Conservation (phyloP, 2,797 vertebrate genomes). For the Malurus leucopterus region DNA sequence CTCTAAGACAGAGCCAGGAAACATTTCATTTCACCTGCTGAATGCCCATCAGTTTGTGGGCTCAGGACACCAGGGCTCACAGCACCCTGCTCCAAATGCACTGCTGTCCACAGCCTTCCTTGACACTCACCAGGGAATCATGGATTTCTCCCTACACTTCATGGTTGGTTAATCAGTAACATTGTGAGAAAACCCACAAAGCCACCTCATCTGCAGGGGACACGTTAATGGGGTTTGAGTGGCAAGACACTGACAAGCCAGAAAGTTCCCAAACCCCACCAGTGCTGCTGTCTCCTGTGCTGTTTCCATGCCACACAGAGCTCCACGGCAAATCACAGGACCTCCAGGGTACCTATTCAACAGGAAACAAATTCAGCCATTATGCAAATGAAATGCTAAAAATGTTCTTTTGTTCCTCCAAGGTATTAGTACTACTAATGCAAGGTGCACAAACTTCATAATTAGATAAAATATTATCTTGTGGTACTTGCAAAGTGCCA, state of each 20-base stretch:
- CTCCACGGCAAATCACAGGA: slow-evolving; percentile 6
- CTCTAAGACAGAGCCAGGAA: neutral
- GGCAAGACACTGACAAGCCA: neutral
- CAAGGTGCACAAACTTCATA: slow-evolving; percentile 7
- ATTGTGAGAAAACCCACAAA: neutral
- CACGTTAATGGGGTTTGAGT: neutral
- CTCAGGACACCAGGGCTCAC: neutral
- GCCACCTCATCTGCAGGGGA: neutral
- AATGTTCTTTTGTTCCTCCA: slow-evolving; percentile 29
- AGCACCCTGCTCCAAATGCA: neutral
- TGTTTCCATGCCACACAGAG: neutral
- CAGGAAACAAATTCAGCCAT: slow-evolving; percentile 27
- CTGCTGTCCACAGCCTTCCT: neutral
- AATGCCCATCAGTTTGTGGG: no score
- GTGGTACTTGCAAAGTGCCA: neutral
- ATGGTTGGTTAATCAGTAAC: neutral
- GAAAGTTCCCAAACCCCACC: neutral
- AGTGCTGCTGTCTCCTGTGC: neutral
- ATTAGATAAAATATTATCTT: slow-evolving; percentile 25
- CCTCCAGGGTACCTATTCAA: slow-evolving; percentile 26
- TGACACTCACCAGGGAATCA: neutral
- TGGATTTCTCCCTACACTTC: neutral
- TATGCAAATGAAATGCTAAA: slow-evolving; percentile 57
- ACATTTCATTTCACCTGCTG: neutral
- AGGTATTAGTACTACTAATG: slow-evolving; percentile 13